Percentiles rank a stretch among this genome's conserved stretches.
Conservation (phyloP, 2,888 invertebrate genomes). For the Plagodis pulveraria region DNA sequence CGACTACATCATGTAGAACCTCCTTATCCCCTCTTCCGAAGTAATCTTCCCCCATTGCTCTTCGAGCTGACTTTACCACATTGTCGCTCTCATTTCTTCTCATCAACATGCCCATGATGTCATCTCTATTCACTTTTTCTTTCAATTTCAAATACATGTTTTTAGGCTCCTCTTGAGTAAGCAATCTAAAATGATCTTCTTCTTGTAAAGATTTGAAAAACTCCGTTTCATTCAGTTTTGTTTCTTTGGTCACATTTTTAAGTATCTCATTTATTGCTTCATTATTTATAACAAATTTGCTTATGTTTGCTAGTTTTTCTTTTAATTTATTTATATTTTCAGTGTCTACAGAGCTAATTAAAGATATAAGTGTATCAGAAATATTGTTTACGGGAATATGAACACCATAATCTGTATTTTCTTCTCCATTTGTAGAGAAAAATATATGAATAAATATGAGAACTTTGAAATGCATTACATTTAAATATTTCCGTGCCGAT, state of each 20-base stretch:
- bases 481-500: constrained; percentile 6
- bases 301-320: constrained; percentile 59
- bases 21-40: constrained; percentile 40
- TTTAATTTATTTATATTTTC: constrained; percentile 56
- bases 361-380: constrained; percentile 23
- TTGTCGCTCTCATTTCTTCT: constrained; percentile 42
- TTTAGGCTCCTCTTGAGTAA: constrained; percentile 51
- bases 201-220: constrained; percentile 64
- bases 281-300: constrained; percentile 57
- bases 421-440: constrained; percentile 20
- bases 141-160: constrained; percentile 69
- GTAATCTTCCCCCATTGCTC: constrained; percentile 47
- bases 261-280: constrained; percentile 51
- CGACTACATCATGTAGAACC: constrained; percentile 57
- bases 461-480: constrained; percentile 30
- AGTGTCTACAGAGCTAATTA: constrained; percentile 24
- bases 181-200: constrained; percentile 56
- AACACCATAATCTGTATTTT: constrained; percentile 18
- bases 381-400: constrained; percentile 22
- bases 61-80: constrained; percentile 57
- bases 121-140: constrained; percentile 72
- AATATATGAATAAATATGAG: constrained; percentile 14
- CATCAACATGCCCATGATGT: constrained; percentile 58
- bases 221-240: constrained; percentile 59
- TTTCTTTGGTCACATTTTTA: constrained; percentile 51